Base-by-base conservation (phyloP, 1,140 invertebrate genomes). In the Uloborus diversus region DNA sequence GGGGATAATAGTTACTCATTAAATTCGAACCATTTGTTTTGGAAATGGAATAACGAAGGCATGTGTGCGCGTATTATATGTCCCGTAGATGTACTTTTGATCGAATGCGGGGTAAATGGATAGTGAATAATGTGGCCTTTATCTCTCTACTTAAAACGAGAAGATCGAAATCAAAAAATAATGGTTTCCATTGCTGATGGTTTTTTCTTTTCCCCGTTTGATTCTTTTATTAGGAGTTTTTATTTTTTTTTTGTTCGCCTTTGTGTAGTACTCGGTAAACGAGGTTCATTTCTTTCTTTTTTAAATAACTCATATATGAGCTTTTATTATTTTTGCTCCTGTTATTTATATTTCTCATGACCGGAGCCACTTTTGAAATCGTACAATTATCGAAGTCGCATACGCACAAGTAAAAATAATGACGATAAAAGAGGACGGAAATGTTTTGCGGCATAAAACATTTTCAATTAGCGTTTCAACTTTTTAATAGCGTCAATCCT, bases 1-100 rank as follows among this genome's bases (percentile, higher is more conserved):
- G 47, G 62, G 73, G 47, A 78, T 65, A 78, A 78, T 78, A 78
- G 49, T 78, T 62, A 78, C 73, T 78, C 73, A 78, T 78, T 78
- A 78, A 78, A 78, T 65, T 66, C 73, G 49, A 78, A 78, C 73
- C 73, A 78, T 78, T 78, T 78, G 73, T 78, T 78, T 78, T 78
- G 73, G 73, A 78, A 78, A 78, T 78, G 73, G 66, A 78, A 78
- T 78, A 78, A 78, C 61, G 73, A 78, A 78, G 25, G 73, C 62
- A 65, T 53, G 61, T 65, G 32, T 53, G 57, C 32, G 37, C 30
- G 57, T 78, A 65, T 65, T 65, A 78, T 66, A 65, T 51, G 42
- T 30, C 30, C 61, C 27, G 73, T 65, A 78, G 61, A 65, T 57
- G 73, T 78, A 78, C 73, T 78, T 78, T 78, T 78, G 73, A 78